These are phyloP conservation scores for Lacanobia oleracea DNA, from an alignment of 2,888 invertebrate species.

Conservation along the genomic window DNA sequence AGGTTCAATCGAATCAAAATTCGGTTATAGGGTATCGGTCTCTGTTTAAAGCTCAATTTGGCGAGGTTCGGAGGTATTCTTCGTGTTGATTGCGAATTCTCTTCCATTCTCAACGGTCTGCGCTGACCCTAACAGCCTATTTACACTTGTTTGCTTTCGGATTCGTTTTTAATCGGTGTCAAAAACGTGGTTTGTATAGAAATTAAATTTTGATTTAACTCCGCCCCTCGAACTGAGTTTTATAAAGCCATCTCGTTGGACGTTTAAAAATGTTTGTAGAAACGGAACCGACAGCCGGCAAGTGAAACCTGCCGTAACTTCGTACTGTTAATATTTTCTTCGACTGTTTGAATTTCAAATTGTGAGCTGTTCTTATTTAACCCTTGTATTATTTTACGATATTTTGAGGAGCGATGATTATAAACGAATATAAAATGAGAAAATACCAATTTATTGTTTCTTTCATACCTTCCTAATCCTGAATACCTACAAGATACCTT, in stretches of 20 bases:
- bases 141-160: neutral
- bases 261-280: neutral
- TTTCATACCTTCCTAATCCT: neutral
- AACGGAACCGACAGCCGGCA: neutral
- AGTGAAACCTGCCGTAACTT: neutral
- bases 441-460: conserved; percentile 40
- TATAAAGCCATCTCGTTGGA: neutral
- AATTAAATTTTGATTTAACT: neutral
- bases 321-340: conserved; percentile 28
- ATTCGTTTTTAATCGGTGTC: neutral
- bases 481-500: neutral
- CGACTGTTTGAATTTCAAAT: conserved; percentile 10
- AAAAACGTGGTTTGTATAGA: neutral
- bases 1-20: no score
- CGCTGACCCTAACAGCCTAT: conserved; percentile 5
- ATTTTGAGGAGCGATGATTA: conserved; percentile 33
- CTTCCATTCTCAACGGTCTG: neutral
- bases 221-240: no score
- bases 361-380: conserved; percentile 24
- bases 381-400: conserved; percentile 47
- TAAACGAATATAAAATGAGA: conserved; percentile 54
- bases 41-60: no score
- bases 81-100: neutral
- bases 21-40: no score
- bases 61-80: neutral